Percentiles rank a stretch among this genome's conserved stretches.
These are phyloP conservation scores for Drosophila saltans DNA, from an alignment of 1,140 invertebrate species.

Conservation along the genomic window DNA sequence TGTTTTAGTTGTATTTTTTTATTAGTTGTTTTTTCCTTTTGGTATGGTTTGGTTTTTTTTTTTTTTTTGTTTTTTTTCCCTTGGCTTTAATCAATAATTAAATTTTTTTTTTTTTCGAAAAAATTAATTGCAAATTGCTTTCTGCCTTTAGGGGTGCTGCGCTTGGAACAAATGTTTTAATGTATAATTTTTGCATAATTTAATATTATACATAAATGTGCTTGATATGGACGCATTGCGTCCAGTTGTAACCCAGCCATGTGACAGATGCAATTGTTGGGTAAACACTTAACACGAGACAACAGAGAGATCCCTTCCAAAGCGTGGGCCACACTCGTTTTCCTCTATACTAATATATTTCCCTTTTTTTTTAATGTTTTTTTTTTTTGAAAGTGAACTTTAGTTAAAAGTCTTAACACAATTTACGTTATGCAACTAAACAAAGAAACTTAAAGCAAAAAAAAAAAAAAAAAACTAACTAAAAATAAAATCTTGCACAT, in stretches of 20 bases:
- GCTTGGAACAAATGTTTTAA: slow-evolving; percentile 12
- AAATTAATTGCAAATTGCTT: slow-evolving; percentile 48
- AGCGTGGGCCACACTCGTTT: slow-evolving; percentile 41
- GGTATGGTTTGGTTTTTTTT: slow-evolving; percentile 8
- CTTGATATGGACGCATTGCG: slow-evolving; percentile 46
- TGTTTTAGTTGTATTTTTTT: neutral
- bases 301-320: slow-evolving; percentile 12
- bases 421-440: slow-evolving; percentile 46
- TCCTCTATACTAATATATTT: neutral
- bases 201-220: slow-evolving; percentile 37
- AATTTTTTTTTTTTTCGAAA: slow-evolving; percentile 16
- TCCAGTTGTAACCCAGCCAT: slow-evolving; percentile 50
- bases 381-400: slow-evolving; percentile 62
- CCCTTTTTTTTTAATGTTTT: slow-evolving; percentile 11
- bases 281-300: neutral
- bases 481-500: slow-evolving; percentile 4
- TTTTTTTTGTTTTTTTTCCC: slow-evolving; percentile 16
- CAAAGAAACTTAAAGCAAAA: slow-evolving; percentile 28
- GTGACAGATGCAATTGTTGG: slow-evolving; percentile 13
- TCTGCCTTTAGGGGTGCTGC: slow-evolving; percentile 11
- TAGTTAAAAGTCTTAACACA: slow-evolving; percentile 20
- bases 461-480: neutral
- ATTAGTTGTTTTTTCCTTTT: slow-evolving; percentile 15
- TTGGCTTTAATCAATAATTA: slow-evolving; percentile 60
- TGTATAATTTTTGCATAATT: neutral